Evolutionary conservation across 2,888 invertebrate genomes (phyloP), one percentile per base, ranked within the genome.

Genomic region (Danaus chrysippus): DNA sequence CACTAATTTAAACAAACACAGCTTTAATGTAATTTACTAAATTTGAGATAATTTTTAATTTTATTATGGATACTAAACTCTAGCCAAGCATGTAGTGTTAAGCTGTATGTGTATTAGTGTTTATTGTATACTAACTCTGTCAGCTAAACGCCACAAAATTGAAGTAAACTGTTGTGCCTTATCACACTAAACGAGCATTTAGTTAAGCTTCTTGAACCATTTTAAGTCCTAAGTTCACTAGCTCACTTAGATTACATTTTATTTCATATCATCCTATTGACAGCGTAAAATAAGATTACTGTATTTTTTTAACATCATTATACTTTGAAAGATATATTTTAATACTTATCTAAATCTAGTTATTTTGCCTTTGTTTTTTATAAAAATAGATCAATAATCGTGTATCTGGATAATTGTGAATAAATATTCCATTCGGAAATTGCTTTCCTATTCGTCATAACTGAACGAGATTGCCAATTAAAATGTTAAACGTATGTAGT

Each of bases 161-260:
- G 9, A 49, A 49, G 49, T 49, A 11, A 49, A 49, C 17, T 17
- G 49, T 17, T 49, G 49, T 49, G 49, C 49, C 49, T 17, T 49
- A 49, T 49, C 49, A 49, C 5, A 17, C 3, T 17, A 49, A 17
- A 10, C 46, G 46, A 10, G 46, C 9, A 46, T 46, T 15, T 10
- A 49, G 49, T 17, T 49, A 49, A 49, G 49, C 49, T 49, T 49
- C 49, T 49, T 6, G 10, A 17, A 17, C 17, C 9, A 17, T 49
- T 10, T 15, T 49, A 49, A 10, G 17, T 17, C 10, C 17, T 46
- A 15, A 49, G 15, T 17, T 49, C 17, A 17, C 17, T n/a, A 17
- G 17, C 49, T 17, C 17, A 49, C 49, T 49, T 17, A 17, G 11
- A 17, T 17, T 17, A 49, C 17, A 49, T 10, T 49, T 17, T 10